Base-by-base conservation (phyloP, 2,888 invertebrate genomes). In the Aromia moschata region DNA sequence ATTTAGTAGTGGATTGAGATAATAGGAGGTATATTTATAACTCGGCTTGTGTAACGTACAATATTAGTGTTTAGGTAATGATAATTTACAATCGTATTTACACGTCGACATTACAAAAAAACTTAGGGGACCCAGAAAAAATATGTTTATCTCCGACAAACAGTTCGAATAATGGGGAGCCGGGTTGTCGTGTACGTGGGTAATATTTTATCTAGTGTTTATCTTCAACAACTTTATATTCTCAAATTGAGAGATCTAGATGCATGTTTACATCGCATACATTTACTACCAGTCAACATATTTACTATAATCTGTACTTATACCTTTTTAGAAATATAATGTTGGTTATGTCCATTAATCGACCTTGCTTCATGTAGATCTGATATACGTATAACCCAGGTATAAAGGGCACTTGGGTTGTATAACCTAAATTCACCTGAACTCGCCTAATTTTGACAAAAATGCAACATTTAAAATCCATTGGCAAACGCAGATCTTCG, bases 81-180 rank as follows among this genome's bases (percentile, higher is more conserved):
- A 55, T 63, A 60, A 63, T 63, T 63, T 63, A 63, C 59, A 60
- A 60, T 57, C 31, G 44, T 63, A 57, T 63, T 60, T 60, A 57
- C 57, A 40, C 38, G 58, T 52, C 53, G 49, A 30, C 40, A 58
- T 56, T 44, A 58, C 55, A 51, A 49, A 56, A 60, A 54, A 41
- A 49, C 16, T 31, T n/a, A n/a, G 30, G 52, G 31, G 55, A 45
- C 45, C 52, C 59, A 44, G 44, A 47, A 57, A 58, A 64, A 58
- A 58, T 36, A 17, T 17, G 38, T 56, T 62, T 62, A 58, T 62
- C 58, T 58, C 43, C 52, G 18, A 53, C 38, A 58, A 58, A 62
- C 53, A 56, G 37, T 40, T 31, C 12, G 30, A 45, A 31, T 30
- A 45, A 31, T 14, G 15, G 17, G n/a, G 14, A 9, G 25, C 20